Conservation (phyloP, 2,888 invertebrate genomes). For the Patella caerulea region DNA sequence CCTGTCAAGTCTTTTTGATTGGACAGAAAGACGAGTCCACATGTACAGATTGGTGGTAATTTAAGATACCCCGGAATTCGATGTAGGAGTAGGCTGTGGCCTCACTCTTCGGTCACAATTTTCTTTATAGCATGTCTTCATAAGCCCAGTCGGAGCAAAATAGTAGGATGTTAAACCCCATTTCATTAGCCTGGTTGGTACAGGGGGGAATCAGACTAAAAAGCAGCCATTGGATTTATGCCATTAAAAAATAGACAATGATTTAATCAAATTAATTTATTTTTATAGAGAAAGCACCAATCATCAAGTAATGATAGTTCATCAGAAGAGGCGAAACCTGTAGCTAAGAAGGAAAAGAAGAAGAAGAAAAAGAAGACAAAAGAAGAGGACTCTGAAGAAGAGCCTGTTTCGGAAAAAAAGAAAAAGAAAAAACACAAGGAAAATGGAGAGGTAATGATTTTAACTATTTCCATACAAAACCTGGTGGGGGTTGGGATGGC, state of each 20-base stretch:
- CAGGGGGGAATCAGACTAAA: no score
- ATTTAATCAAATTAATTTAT: not conserved
- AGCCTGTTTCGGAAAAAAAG: slow-evolving; percentile 61
- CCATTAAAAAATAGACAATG: not conserved
- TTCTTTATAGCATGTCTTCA: no score
- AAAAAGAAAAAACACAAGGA: slow-evolving; percentile 56
- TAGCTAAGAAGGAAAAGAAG: slow-evolving; percentile 47
- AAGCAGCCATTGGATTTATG: no score
- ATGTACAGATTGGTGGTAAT: no score
- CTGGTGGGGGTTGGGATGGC: not conserved
- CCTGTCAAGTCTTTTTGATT: no score
- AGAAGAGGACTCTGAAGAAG: slow-evolving; percentile 38
- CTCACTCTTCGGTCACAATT: no score
- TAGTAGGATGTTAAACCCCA: no score
- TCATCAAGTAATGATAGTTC: slow-evolving; percentile 44
- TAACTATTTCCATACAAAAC: not conserved
- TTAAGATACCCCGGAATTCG: no score
- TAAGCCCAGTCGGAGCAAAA: no score
- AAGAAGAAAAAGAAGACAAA: slow-evolving; percentile 60
- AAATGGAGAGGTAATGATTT: slow-evolving; percentile 28
- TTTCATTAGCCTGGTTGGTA: no score
- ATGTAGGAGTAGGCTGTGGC: no score
- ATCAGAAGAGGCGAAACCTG: slow-evolving; percentile 34
- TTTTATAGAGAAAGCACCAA: slow-evolving; percentile 52
- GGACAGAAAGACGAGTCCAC: no score